These are phyloP conservation scores for Strigops habroptila DNA, from an alignment of 2,113 vertebrate genomes.

Conservation along the genomic window DNA sequence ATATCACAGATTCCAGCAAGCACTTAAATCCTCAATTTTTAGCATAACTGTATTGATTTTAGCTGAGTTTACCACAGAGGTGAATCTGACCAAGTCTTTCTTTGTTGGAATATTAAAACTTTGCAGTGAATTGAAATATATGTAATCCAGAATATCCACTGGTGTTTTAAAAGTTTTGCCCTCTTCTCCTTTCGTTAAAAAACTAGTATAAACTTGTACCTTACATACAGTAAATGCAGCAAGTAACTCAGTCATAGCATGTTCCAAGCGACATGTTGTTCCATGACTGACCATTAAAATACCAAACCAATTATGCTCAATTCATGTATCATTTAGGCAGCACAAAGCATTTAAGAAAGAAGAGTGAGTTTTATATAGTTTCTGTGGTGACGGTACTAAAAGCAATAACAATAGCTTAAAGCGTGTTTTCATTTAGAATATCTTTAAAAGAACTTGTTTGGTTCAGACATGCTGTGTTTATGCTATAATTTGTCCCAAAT, in stretches of 20 bases:
- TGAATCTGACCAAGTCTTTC: background rate
- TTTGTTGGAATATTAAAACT: background rate
- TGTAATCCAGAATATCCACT: background rate
- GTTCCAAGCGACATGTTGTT: slow-evolving; percentile 36
- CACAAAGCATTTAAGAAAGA: slow-evolving; percentile 2
- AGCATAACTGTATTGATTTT: background rate
- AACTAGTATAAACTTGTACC: background rate
- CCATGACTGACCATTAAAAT: slow-evolving; percentile 35
- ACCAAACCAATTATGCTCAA: background rate
- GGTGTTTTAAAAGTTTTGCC: background rate
- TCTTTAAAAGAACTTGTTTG: slow-evolving; percentile 23
- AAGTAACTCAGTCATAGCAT: background rate
- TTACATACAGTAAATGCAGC: background rate
- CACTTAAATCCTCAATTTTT: background rate
- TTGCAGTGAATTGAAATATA: background rate
- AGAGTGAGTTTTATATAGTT: slow-evolving; percentile 41
- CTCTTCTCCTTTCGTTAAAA: background rate
- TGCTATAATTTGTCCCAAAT: slow-evolving; percentile 4
- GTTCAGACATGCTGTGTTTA: slow-evolving; percentile 31
- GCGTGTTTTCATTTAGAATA: slow-evolving; percentile 2
- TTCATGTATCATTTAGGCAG: slow-evolving; percentile 9
- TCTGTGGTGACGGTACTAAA: slow-evolving; percentile 43
- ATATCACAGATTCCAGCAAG: background rate
- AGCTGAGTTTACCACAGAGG: background rate
- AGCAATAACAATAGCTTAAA: slow-evolving; percentile 29